Evolutionary conservation across 1,140 invertebrate genomes (phyloP).

Genomic region (Portunus trituberculatus): DNA sequence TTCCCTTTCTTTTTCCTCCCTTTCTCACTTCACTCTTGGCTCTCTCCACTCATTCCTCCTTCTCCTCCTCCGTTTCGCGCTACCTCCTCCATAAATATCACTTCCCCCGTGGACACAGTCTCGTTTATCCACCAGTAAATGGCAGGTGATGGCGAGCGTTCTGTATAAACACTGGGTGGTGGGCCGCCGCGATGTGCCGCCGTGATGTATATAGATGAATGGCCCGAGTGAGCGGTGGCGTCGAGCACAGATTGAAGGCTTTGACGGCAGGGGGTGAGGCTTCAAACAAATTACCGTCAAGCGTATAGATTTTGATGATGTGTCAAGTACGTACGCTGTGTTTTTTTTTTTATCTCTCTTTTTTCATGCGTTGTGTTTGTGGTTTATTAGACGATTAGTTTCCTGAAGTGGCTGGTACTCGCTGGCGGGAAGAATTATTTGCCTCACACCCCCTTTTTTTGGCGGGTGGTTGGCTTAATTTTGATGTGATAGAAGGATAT

Average conservation of each 20-base stretch:
- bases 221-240: not conserved
- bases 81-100: not conserved
- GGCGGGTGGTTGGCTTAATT: too few relatives aligned
- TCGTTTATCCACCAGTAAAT: slow-evolving; percentile 13
- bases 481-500: too few relatives aligned
- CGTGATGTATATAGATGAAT: not conserved
- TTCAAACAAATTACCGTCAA: not conserved
- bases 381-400: too few relatives aligned
- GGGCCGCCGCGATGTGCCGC: not conserved
- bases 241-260: slow-evolving; percentile 18
- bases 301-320: not conserved
- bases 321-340: not conserved
- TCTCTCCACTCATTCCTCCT: not conserved
- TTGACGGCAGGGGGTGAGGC: not conserved
- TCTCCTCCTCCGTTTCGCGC: not conserved
- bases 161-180: slow-evolving; percentile 1
- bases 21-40: not conserved
- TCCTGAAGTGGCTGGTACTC: too few relatives aligned
- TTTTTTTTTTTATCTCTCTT: not conserved
- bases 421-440: too few relatives aligned
- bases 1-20: not conserved
- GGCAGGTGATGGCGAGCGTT: not conserved
- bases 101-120: not conserved
- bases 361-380: too few relatives aligned
- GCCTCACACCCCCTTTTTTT: too few relatives aligned